Evolutionary conservation across 2,113 vertebrate genomes (phyloP).

Genomic region (Toxotes chatareus): DNA sequence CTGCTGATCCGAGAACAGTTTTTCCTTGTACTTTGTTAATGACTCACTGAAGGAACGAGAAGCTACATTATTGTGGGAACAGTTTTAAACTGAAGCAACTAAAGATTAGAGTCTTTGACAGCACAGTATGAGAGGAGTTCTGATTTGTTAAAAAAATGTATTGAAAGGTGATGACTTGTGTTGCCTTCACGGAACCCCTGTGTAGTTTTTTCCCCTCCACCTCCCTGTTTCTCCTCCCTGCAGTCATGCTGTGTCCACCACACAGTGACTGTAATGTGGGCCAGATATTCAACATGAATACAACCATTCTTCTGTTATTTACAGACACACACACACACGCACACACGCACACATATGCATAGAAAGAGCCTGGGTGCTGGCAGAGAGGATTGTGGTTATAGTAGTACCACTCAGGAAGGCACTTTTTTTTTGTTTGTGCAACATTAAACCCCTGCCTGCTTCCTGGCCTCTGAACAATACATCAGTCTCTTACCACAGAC

Average conservation of each 20-base stretch:
- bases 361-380: constrained; percentile 15
- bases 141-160: constrained; percentile 11
- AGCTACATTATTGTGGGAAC: not conserved
- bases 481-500: constrained; percentile 13
- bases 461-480: constrained; percentile 31
- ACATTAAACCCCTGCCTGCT: constrained; percentile 39
- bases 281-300: constrained; percentile 58
- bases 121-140: not conserved
- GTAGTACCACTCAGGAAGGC: constrained; percentile 32
- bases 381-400: constrained; percentile 37
- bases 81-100: not conserved
- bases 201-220: constrained; percentile 23
- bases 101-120: not conserved
- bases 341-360: constrained; percentile 10
- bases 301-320: constrained; percentile 43
- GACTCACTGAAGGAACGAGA: constrained; percentile 14
- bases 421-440: constrained; percentile 32
- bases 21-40: constrained; percentile 2
- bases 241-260: constrained; percentile 45
- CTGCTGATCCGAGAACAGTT: not conserved
- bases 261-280: constrained; percentile 33
- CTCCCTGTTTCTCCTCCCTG: constrained; percentile 14
- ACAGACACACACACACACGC: constrained; percentile 30
- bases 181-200: constrained; percentile 14
- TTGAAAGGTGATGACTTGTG: constrained; percentile 33